Percentiles rank a stretch among this genome's conserved stretches.
Conservation (phyloP, 2,113 vertebrate genomes). For the Eonycteris spelaea region DNA sequence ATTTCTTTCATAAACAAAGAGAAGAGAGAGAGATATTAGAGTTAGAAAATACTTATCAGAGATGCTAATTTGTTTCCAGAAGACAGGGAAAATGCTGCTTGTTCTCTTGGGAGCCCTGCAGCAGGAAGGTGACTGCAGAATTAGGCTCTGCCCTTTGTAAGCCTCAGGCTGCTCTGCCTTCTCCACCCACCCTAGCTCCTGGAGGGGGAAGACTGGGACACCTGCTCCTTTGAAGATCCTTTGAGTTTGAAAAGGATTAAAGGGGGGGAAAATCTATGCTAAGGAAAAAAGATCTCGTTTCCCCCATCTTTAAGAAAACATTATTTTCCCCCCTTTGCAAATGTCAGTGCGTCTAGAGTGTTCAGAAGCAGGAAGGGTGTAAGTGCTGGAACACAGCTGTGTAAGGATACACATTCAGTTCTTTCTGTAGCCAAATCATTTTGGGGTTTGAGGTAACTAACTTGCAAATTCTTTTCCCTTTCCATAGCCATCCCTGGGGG, state of each 20-base stretch:
- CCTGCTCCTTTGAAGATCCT: conserved; percentile 57
- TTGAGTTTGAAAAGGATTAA: conserved; percentile 50
- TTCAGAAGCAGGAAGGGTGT: background rate
- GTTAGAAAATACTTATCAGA: conserved; percentile 30
- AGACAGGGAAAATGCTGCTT: background rate
- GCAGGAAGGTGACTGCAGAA: conserved; percentile 23
- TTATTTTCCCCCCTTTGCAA: conserved; percentile 8
- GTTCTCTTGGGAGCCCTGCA: conserved; percentile 46
- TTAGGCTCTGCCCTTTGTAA: background rate
- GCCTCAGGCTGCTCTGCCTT: background rate
- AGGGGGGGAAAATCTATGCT: background rate
- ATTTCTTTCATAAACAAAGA: conserved; percentile 8
- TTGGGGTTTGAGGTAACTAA: background rate
- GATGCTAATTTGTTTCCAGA: conserved; percentile 41
- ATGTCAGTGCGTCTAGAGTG: conserved; percentile 13
- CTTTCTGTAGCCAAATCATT: conserved; percentile 1
- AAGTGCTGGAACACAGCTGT: background rate
- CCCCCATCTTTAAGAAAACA: background rate
- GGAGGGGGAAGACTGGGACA: background rate
- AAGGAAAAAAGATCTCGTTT: conserved; percentile 59
- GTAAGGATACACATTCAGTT: background rate
- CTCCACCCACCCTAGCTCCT: background rate
- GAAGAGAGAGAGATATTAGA: background rate
- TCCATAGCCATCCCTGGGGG: background rate
- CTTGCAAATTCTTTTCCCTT: background rate